Percentiles rank a stretch among this genome's conserved stretches.
Evolutionary conservation across 1,140 invertebrate genomes (phyloP).

Genomic region (Lepidurus arcticus): DNA sequence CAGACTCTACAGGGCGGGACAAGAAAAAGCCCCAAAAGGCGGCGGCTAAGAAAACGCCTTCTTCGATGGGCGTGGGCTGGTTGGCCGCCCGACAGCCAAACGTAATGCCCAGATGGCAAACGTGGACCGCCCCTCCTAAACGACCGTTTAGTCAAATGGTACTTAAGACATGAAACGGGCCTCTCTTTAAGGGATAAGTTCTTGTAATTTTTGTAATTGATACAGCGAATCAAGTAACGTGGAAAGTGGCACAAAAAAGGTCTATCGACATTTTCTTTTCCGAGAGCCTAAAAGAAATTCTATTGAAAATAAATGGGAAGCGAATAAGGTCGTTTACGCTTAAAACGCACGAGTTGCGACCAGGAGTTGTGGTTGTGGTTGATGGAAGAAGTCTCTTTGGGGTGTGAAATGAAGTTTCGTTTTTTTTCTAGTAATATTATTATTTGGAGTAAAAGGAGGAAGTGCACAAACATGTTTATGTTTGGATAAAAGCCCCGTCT

Average conservation of each 20-base stretch:
- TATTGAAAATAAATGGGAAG: too few species aligned
- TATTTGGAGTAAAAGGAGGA: neutral
- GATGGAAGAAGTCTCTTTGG: too few species aligned
- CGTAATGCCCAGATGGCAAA: constrained; percentile 11
- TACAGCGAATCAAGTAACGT: neutral
- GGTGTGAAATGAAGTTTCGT: neutral
- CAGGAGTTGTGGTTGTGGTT: too few species aligned
- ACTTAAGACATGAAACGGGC: neutral
- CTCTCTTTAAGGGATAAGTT: neutral
- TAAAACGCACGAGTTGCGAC: too few species aligned
- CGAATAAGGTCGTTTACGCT: too few species aligned
- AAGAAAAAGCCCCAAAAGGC: neutral
- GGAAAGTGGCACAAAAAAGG: neutral
- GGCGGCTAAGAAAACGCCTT: neutral
- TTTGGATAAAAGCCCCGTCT: neutral
- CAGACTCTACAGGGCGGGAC: too few species aligned
- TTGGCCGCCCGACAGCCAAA: neutral
- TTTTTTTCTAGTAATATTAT: neutral
- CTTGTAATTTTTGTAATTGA: neutral
- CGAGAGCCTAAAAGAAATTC: too few species aligned
- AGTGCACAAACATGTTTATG: neutral
- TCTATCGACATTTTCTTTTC: too few species aligned
- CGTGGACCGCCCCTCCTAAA: constrained; percentile 26
- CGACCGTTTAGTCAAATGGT: constrained; percentile 25
- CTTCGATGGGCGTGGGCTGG: neutral